Conservation (phyloP, 2,797 vertebrate genomes). For the Strix occidentalis region DNA sequence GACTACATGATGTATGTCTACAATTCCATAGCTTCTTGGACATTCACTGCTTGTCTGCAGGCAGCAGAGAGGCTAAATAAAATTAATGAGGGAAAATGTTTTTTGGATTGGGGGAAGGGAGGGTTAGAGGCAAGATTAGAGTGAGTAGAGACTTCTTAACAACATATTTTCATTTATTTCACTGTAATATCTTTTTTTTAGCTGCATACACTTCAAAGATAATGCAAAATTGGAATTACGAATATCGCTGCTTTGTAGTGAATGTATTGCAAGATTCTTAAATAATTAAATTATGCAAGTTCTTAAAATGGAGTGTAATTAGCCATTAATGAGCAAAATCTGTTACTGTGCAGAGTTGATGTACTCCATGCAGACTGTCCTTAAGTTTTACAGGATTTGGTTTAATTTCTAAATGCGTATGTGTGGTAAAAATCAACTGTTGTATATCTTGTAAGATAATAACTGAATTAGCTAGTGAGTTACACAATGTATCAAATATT, state of each 20-base stretch:
- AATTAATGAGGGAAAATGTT: conserved; percentile 35
- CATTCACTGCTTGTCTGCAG: conserved; percentile 6
- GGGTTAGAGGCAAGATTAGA: conserved; percentile 17
- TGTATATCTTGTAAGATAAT: conserved; percentile 28
- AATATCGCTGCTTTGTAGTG: conserved; percentile 70
- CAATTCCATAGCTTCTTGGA: background rate
- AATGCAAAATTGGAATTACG: conserved; percentile 66
- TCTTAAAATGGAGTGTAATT: conserved; percentile 74
- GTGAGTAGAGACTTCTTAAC: conserved; percentile 25
- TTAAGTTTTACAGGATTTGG: conserved; percentile 31
- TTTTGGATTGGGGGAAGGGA: background rate
- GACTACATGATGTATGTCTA: background rate
- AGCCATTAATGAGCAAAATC: conserved; percentile 70
- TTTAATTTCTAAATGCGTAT: conserved; percentile 29
- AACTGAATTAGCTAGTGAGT: conserved; percentile 1
- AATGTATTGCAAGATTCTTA: conserved; percentile 66
- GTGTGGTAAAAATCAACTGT: conserved; percentile 51
- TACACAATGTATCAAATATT: conserved; percentile 1
- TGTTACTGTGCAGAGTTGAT: conserved; percentile 58
- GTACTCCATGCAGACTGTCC: background rate
- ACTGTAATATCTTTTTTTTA: conserved; percentile 31
- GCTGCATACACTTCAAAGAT: conserved; percentile 73
- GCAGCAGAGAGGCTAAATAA: conserved; percentile 27
- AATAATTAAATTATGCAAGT: conserved; percentile 74
- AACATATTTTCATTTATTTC: conserved; percentile 66